These are phyloP conservation scores for Taenioides sp. DNA, from an alignment of 2,797 vertebrate species.

Conservation along the genomic window DNA sequence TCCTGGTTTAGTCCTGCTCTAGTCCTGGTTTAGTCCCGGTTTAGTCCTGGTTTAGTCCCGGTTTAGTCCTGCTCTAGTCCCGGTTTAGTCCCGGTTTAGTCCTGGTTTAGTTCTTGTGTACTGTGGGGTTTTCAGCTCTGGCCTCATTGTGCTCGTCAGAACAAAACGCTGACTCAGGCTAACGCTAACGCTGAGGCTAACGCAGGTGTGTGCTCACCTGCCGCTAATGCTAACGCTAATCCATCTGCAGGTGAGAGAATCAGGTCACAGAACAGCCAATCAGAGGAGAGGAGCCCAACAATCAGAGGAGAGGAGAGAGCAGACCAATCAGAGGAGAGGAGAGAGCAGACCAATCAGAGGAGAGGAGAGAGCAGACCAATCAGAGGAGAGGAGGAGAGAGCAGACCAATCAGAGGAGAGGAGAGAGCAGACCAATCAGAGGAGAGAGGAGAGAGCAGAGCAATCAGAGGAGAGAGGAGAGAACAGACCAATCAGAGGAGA, in stretches of 20 bases:
- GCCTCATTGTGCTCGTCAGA: background rate
- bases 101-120: background rate
- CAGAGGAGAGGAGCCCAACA: background rate
- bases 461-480: background rate
- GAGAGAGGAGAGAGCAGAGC: too few relatives aligned
- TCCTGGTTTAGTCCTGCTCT: background rate
- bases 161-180: background rate
- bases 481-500: background rate
- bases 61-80: background rate
- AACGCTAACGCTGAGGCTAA: background rate
- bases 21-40: background rate
- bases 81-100: background rate
- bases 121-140: too few relatives aligned
- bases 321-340: background rate
- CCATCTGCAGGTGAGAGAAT: conserved; percentile 4
- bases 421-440: too few relatives aligned
- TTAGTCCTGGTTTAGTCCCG: background rate
- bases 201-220: background rate
- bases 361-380: too few relatives aligned
- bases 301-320: background rate
- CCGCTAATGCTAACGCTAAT: background rate
- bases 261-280: background rate
- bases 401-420: too few relatives aligned
- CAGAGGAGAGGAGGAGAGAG: too few relatives aligned
- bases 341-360: too few relatives aligned